These are phyloP conservation scores for Eptatretus burgeri DNA, from an alignment of 2,113 vertebrate species.

Conservation along the genomic window DNA sequence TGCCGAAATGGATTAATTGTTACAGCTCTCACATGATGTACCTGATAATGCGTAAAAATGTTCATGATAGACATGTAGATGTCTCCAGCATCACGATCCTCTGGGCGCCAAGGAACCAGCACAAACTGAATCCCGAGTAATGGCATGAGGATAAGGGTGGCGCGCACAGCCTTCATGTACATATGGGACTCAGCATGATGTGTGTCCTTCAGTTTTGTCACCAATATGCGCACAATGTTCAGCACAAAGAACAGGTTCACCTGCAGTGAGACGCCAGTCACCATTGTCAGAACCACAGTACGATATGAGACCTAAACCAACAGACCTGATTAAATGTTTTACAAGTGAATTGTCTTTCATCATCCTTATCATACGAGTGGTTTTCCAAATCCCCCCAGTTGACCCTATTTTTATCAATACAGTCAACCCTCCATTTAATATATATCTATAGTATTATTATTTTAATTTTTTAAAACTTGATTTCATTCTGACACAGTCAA, in stretches of 20 bases:
- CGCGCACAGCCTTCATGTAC: conserved; percentile 3
- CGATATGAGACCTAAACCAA: too few species aligned
- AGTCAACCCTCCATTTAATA: too few species aligned
- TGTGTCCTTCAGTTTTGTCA: conserved; percentile 4
- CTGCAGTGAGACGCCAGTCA: not conserved
- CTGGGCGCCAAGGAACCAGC: conserved; percentile 4
- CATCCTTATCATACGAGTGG: too few species aligned
- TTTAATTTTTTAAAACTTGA: too few species aligned
- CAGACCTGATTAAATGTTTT: too few species aligned
- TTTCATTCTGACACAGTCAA: too few species aligned
- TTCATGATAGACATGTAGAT: conserved; percentile 4
- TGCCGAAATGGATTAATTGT: too few species aligned
- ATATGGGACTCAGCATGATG: conserved; percentile 3
- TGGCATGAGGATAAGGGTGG: not conserved
- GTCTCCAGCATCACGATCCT: not conserved
- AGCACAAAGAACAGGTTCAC: conserved; percentile 2
- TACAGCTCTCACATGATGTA: not conserved
- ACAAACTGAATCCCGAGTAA: conserved; percentile 1
- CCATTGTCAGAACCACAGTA: too few species aligned
- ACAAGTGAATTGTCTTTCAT: too few species aligned
- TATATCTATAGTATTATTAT: too few species aligned
- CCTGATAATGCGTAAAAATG: conserved; percentile 1
- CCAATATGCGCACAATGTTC: not conserved
- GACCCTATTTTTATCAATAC: too few species aligned
- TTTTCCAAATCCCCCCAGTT: too few species aligned